Evolutionary conservation across 2,888 invertebrate species (phyloP), one percentile per base, ranked within the genome.

Genomic region (Macrophya annulata): DNA sequence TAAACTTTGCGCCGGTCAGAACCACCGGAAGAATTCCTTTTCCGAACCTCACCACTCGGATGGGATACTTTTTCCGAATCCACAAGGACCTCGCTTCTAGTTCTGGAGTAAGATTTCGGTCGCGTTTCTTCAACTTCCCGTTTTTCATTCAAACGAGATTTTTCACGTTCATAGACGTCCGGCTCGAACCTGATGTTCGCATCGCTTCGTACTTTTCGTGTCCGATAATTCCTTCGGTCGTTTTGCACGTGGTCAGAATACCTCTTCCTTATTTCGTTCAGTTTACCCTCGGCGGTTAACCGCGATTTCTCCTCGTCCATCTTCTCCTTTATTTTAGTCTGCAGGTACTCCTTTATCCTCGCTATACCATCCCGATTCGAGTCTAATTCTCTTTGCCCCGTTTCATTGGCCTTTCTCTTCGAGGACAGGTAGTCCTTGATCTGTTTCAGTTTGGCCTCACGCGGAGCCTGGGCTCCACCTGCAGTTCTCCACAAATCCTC

Each of bases 201-300:
- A 37, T 92, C 91, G 84, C 91, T 93, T 62, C 90, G 89, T 21
- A 89, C 90, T 85, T 91, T 91, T 45, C 91, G 88, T 6, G 90
- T 89, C 0, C 89, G 88, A 84, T 92, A 91, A 85, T 88, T 88
- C 37, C 71, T 86, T 1, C 84, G 85, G 59, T 88, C 84, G 31
- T 83, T 86, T 68, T 82, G 87, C 31, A 71, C 37, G 79, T 88
- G 86, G 25, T 91, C 90, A 21, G 91, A 91, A 77, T 89, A 87
- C 77, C 90, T 88, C 82, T 90, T 90, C 74, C 84, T 87, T n/a
- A 90, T 88, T 3, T 88, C 89, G 37, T 72, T 85, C 43, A 85
- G 37, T 55, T 86, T 88, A 37, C 15, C 65, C 68, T 82, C 85
- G 84, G 31, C 76, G 84, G 45, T 74, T 5, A 37, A 8, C 6